Evolutionary conservation across 1,140 invertebrate genomes (phyloP).

Genomic region (Delia radicum): DNA sequence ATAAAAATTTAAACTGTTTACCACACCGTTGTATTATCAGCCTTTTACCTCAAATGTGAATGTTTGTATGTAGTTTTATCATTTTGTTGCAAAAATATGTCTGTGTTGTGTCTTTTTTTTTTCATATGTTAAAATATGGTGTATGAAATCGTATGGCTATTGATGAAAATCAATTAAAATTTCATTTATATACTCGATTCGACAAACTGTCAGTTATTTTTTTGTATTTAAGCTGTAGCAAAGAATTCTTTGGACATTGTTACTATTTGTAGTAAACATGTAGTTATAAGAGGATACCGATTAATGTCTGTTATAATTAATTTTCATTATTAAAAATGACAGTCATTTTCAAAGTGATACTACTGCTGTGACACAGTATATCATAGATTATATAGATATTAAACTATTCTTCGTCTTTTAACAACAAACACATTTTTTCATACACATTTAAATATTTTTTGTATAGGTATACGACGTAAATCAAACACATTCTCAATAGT

Average conservation of each 20-base stretch:
- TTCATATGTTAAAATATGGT: neutral
- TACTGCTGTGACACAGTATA: no score
- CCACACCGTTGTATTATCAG: neutral
- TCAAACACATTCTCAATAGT: no score
- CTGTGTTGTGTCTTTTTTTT: neutral
- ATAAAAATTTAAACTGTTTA: neutral
- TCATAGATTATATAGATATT: no score
- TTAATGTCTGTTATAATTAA: neutral
- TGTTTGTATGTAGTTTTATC: neutral
- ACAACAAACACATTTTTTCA: no score
- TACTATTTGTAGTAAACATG: neutral
- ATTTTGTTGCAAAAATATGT: neutral
- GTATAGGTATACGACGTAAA: no score
- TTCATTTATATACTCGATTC: neutral
- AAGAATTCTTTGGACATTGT: neutral
- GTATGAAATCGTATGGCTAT: neutral
- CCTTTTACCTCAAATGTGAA: neutral
- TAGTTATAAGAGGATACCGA: neutral
- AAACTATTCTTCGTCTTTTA: no score
- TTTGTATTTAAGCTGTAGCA: neutral
- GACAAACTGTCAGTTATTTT: neutral
- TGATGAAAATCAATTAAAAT: slow-evolving; percentile 2
- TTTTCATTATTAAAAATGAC: slow-evolving; percentile 2
- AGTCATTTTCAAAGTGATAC: no score
- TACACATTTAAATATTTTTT: no score